A percentile compares a stretch with the other conserved stretches of the same genome.
Conservation (phyloP, 2,888 invertebrate genomes). For the Nemurella pictetii region DNA sequence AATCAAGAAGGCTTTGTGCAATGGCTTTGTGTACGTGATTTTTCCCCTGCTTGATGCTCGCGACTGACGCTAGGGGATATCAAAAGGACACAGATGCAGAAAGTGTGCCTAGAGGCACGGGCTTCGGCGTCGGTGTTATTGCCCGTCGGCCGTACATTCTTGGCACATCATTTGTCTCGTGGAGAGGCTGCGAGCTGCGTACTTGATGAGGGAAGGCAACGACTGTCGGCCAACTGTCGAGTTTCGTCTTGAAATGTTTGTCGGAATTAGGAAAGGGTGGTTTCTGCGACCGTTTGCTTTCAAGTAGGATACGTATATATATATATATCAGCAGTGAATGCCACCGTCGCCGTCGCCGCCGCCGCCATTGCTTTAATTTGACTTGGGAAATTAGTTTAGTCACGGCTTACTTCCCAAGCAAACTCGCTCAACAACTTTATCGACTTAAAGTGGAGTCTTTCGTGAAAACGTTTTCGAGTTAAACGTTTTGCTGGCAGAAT, state of each 20-base stretch:
- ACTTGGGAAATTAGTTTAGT: neutral
- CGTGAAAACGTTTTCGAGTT: neutral
- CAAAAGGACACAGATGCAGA: neutral
- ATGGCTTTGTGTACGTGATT: neutral
- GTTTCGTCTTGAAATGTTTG: neutral
- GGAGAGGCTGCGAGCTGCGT: neutral
- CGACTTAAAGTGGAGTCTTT: neutral
- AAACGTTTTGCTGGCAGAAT: neutral
- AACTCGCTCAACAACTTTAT: neutral
- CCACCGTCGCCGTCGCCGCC: neutral
- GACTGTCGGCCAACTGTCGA: neutral
- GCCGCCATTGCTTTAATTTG: neutral
- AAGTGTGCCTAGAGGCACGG: too few relatives aligned
- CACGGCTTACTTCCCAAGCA: neutral
- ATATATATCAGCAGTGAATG: too few relatives aligned
- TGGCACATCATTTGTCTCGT: neutral
- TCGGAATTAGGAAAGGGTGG: neutral
- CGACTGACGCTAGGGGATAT: too few relatives aligned
- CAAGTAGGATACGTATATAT: neutral
- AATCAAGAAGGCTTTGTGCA: neutral
- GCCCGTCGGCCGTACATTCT: neutral
- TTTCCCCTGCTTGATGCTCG: neutral
- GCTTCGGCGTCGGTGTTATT: neutral
- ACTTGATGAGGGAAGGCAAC: neutral
- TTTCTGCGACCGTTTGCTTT: neutral